Evolutionary conservation across 2,113 vertebrate genomes (phyloP), one percentile per base, ranked within the genome.

Genomic region (Indicator maculatus): DNA sequence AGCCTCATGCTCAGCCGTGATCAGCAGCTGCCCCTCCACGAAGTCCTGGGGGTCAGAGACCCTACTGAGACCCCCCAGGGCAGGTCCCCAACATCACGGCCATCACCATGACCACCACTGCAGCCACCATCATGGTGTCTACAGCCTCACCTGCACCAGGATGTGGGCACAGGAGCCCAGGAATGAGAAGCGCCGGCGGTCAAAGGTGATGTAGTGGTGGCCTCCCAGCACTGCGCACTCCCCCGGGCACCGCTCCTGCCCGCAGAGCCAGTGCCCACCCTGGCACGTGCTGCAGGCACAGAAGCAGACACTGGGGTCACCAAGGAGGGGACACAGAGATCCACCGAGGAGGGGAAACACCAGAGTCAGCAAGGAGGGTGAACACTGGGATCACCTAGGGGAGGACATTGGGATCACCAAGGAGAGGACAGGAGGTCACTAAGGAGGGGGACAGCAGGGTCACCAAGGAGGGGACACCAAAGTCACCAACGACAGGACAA

Each of bases 121-220:
- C 16, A 26, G 36, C 36, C 61, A 39, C 17, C 30, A 58, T 10
- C 15, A 16, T 60, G 16, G 19, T 30, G 47, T 27, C 53, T 17
- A 4, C 0, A 6, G 9, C 30, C 97, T 97, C 89, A 99, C 99
- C 98, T 99, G 98, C 75, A 98, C 97, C 67, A 98, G 97, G 24
- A 65, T 97, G 88, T 98, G 98, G 17, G 94, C 79, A 72, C 99
- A 99, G 28, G 80, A 4, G 3, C 98, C 97, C 2, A 84, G 96
- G 39, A 99, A 97, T 10, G 97, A 98, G 92, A 98, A 99, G 89
- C 97, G 97, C 90, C 97, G 98, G 92, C 97, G 96, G 84, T 99
- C 99, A 24, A 99, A 99, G 39, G 98, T 99, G 93, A 97, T 65
- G 56, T 98, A 98, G 87, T 99, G 98, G 11, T 97, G 93, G 2